Evolutionary conservation across 2,113 vertebrate species (phyloP).

Genomic region (Bujurquina vittata): DNA sequence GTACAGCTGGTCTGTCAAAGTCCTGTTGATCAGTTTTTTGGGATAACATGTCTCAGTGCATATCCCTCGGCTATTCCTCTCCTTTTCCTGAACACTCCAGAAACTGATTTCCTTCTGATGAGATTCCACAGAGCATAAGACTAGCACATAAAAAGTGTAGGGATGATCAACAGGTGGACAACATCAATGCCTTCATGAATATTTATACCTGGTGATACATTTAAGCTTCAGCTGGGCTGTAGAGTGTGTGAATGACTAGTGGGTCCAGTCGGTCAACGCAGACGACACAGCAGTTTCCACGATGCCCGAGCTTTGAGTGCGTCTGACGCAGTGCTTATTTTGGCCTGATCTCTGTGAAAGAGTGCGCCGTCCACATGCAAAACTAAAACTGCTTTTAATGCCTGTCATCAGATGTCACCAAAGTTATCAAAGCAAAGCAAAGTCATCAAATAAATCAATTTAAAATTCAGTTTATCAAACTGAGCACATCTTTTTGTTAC

Average conservation of each 20-base stretch:
- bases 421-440: neutral
- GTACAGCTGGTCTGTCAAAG: no score
- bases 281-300: constrained; percentile 34
- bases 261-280: constrained; percentile 6
- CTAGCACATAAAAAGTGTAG: neutral
- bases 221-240: rapidly evolving
- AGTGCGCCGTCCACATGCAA: neutral
- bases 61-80: neutral
- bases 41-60: neutral
- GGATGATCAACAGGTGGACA: constrained; percentile 10
- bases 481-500: neutral
- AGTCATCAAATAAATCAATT: neutral
- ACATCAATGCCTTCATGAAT: neutral
- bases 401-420: neutral
- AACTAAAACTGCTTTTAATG: neutral
- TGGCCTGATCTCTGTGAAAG: neutral
- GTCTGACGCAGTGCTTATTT: constrained; percentile 32
- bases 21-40: neutral
- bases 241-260: neutral
- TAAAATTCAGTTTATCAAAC: neutral
- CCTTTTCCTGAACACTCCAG: neutral
- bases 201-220: neutral
- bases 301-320: constrained; percentile 9
- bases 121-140: neutral
- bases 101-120: neutral